Evolutionary conservation across 2,888 invertebrate species (phyloP).

Genomic region (Aphrophora alni): DNA sequence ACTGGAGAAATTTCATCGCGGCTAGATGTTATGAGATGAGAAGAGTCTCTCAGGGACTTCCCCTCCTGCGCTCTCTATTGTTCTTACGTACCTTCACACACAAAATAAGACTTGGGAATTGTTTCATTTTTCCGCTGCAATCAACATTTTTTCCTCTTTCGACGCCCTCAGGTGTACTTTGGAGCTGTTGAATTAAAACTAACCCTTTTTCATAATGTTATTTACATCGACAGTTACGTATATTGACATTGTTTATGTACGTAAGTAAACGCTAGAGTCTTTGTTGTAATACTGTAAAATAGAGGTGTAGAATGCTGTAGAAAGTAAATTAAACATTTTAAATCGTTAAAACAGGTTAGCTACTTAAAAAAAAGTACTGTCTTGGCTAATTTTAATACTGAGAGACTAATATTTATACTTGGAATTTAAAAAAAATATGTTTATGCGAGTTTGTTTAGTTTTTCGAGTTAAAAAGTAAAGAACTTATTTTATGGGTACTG

Average conservation of each 20-base stretch:
- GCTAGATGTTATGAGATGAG: slow-evolving; percentile 42
- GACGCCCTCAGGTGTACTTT: background rate
- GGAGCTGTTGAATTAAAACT: slow-evolving; percentile 23
- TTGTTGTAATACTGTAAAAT: too few species aligned
- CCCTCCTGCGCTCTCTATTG: slow-evolving; percentile 29
- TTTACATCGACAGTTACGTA: background rate
- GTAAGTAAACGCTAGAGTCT: too few species aligned
- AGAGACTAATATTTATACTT: too few species aligned
- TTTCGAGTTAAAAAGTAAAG: too few species aligned
- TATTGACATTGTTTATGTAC: background rate
- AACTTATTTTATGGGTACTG: too few species aligned
- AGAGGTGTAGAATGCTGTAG: too few species aligned
- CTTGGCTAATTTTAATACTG: too few species aligned
- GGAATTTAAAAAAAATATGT: too few species aligned
- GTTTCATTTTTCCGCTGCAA: slow-evolving; percentile 50
- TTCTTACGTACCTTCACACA: slow-evolving; percentile 42
- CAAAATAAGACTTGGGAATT: slow-evolving; percentile 51
- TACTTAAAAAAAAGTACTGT: too few species aligned
- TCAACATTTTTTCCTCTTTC: slow-evolving; percentile 45
- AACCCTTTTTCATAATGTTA: slow-evolving; percentile 8
- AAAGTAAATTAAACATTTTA: background rate
- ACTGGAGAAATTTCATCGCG: slow-evolving; percentile 35
- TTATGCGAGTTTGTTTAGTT: too few species aligned
- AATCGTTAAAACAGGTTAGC: too few species aligned
- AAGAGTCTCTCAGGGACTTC: slow-evolving; percentile 42